Conservation (phyloP, 2,113 vertebrate species). For the Gallinago jamesoni region DNA sequence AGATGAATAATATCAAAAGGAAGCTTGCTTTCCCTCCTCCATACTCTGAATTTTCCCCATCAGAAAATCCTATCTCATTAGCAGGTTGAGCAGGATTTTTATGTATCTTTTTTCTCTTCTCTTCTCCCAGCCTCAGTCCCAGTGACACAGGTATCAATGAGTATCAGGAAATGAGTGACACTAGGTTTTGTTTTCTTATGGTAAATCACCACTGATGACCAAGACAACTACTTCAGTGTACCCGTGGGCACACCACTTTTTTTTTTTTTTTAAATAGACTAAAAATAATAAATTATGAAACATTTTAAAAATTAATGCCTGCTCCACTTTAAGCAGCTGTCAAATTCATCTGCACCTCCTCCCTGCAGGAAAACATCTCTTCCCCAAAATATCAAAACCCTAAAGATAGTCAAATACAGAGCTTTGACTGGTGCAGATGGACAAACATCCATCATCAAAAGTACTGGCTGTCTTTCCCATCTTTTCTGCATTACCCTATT, state of each 20-base stretch:
- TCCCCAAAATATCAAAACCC: neutral
- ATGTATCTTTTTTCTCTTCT: neutral
- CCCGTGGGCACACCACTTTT: neutral
- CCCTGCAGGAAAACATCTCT: neutral
- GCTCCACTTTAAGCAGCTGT: constrained; percentile 71
- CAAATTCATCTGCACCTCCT: constrained; percentile 64
- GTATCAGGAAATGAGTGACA: neutral
- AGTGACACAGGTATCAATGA: neutral
- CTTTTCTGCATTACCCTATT: neutral
- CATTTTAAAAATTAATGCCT: constrained; percentile 74
- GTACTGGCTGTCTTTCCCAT: neutral
- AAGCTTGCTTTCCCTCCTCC: neutral
- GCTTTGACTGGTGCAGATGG: neutral
- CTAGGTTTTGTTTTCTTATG: neutral
- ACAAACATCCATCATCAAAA: neutral
- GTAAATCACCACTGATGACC: neutral
- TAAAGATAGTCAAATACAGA: neutral
- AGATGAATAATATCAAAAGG: neutral
- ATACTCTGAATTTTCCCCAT: neutral
- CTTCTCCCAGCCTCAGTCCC: neutral
- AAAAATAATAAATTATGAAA: constrained; percentile 70
- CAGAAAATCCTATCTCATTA: neutral
- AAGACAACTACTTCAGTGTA: neutral
- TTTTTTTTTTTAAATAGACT: constrained; percentile 15
- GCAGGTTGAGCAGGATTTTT: neutral